Evolutionary conservation across 2,113 vertebrate species (phyloP), one percentile per base, ranked within the genome.

Genomic region (Cyprinus carpio): DNA sequence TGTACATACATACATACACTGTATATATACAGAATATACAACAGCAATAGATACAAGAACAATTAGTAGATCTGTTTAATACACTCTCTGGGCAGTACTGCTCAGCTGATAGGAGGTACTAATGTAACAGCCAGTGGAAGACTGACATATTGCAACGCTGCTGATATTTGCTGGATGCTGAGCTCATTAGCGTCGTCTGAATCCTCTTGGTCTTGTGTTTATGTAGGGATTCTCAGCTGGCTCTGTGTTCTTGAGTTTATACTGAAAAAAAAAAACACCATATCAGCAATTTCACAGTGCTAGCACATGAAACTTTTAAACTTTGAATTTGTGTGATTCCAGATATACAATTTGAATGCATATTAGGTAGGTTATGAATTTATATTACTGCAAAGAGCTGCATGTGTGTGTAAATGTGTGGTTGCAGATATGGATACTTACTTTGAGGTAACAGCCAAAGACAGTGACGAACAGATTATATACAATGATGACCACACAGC

Each of bases 251-350:
- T 12, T 58, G 16, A 86, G 60, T 62, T 86, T 88, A 77, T 37
- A 76, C 87, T 88, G 81, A 84, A 86, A 88, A 25, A 88, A 25
- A 86, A 16, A 86, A 60, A 84, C 46, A 49, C 46, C 46, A 49
- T 4, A 12, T 49, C 46, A 49, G 46, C 46, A 49, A 4, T 49
- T 49, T 40, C 40, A 40, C 6, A 40, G 40, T 8, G 40, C 9
- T 13, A 49, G 12, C 23, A 8, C 6, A 31, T 18, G 27, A 34
- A 29, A 27, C 13, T 0, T 27, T 4, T 27, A 10, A 81, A 27
- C 40, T 12, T 62, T n/a, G 31, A 60, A 18, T 40, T 81, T 65
- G 58, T 81, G 34, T 49, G 9, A 43, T 81, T 23, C 8, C 4
- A 23, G 1, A 37, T 37, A 37, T 40, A 37, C 20, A 51, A 3